Evolutionary conservation across 2,888 invertebrate species (phyloP).

Genomic region (Zeuzera pyrina): DNA sequence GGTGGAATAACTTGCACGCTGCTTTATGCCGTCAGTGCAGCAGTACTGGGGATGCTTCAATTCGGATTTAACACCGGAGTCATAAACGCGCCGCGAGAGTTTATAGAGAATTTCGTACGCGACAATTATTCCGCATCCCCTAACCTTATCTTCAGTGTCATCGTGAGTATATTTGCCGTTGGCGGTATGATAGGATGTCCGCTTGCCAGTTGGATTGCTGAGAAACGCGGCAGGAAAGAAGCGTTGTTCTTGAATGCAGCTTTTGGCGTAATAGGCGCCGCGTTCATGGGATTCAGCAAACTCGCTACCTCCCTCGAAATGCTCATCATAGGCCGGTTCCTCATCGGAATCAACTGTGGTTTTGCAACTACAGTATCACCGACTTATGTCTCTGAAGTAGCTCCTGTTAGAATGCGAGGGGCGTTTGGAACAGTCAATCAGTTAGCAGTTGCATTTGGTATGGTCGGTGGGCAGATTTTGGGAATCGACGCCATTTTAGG

Average conservation of each 20-base stretch:
- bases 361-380: conserved; percentile 67
- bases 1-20: conserved; percentile 74
- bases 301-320: conserved; percentile 76
- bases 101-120: conserved; percentile 76
- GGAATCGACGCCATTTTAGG: conserved; percentile 63
- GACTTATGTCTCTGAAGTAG: conserved; percentile 65
- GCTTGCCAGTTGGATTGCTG: conserved; percentile 80
- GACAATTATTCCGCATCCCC: conserved; percentile 63
- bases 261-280: conserved; percentile 76
- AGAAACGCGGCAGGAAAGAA: conserved; percentile 78
- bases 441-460: conserved; percentile 59
- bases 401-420: conserved; percentile 54
- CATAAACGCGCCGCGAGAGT: conserved; percentile 77
- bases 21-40: conserved; percentile 76
- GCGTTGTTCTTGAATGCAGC: conserved; percentile 77
- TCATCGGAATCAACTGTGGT: conserved; percentile 84
- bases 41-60: conserved; percentile 80
- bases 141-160: conserved; percentile 73
- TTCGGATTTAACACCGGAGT: conserved; percentile 82
- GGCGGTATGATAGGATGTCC: conserved; percentile 87
- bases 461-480: conserved; percentile 55
- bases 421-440: conserved; percentile 68
- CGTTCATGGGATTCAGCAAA: conserved; percentile 78
- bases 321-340: conserved; percentile 80
- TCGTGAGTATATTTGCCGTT: conserved; percentile 83